Conservation (phyloP, 2,888 invertebrate genomes). For the Stegana nigrithorax region DNA sequence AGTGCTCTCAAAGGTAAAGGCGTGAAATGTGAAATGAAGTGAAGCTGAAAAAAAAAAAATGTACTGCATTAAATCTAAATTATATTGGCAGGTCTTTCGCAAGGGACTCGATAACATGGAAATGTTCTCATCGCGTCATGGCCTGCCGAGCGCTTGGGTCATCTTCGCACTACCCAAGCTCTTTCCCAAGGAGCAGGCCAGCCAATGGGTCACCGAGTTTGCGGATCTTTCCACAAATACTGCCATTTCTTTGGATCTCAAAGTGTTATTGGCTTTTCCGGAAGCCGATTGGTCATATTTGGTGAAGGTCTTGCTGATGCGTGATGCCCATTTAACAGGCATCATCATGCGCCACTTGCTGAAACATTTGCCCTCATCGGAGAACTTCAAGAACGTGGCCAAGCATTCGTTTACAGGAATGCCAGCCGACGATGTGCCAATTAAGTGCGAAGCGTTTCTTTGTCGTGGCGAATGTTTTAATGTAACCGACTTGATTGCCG, state of each 20-base stretch:
- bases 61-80: no score
- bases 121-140: conserved; percentile 71
- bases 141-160: conserved; percentile 77
- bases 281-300: conserved; percentile 83
- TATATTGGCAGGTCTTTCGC: conserved; percentile 72
- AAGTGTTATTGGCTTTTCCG: conserved; percentile 80
- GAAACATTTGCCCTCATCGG: conserved; percentile 69
- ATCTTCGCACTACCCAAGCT: conserved; percentile 76
- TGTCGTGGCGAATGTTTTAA: conserved; percentile 76
- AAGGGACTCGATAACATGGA: conserved; percentile 72
- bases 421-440: conserved; percentile 47
- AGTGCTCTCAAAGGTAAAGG: conserved; percentile 79
- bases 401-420: conserved; percentile 66
- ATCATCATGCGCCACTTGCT: conserved; percentile 72
- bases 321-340: conserved; percentile 75
- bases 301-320: conserved; percentile 81
- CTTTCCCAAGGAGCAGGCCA: conserved; percentile 69
- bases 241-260: conserved; percentile 77
- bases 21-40: background rate
- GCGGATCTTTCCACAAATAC: conserved; percentile 73
- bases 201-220: conserved; percentile 66
- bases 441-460: conserved; percentile 76
- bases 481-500: conserved; percentile 58
- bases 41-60: background rate
- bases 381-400: conserved; percentile 65